Evolutionary conservation across 2,888 invertebrate genomes (phyloP), one percentile per base, ranked within the genome.

Genomic region (Clusia tigrina): DNA sequence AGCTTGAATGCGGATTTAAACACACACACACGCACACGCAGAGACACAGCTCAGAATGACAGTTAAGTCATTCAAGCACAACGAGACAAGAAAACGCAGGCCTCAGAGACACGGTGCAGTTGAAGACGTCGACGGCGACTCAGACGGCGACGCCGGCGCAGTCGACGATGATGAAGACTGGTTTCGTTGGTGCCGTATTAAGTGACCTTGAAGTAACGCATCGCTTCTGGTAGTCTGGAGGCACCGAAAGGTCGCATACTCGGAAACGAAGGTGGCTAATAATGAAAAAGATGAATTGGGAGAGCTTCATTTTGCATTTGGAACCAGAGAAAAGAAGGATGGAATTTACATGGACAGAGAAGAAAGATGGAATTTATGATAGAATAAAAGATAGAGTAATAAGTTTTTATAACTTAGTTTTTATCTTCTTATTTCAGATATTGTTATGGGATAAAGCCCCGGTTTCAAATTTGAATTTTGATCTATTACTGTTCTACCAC

Each of bases 141-240:
- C 6, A 3, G 42, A 42, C n/a, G 42, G n/a, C n/a, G 42, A 42
- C 42, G 42, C 3, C 42, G 3, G 48, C 48, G 48, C n/a, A n/a
- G n/a, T n/a, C n/a, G n/a, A 12, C 32, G 48, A 9, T 9, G 48
- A 48, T 18, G 5, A 2, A 46, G 54, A 64, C 63, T 58, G 63
- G 63, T 64, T 64, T 53, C 5, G 32, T 18, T 15, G 54, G 38
- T 52, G 54, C 18, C 17, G 22, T 5, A 18, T 24, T 12, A 24
- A 58, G 55, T 68, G 78, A 76, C 78, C 76, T 76, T 78, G 78
- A 46, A 63, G 48, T 46, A 37, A 32, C 26, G 26, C 60, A 46
- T 26, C 20, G 17, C 53, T 24, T 5, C 55, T 9, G n/a, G 22
- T 15, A n/a, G 38, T 15, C 18, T 48, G 48, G n/a, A n/a, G n/a